Conservation (phyloP, 2,113 vertebrate species). For the Oreochromis niloticus region DNA sequence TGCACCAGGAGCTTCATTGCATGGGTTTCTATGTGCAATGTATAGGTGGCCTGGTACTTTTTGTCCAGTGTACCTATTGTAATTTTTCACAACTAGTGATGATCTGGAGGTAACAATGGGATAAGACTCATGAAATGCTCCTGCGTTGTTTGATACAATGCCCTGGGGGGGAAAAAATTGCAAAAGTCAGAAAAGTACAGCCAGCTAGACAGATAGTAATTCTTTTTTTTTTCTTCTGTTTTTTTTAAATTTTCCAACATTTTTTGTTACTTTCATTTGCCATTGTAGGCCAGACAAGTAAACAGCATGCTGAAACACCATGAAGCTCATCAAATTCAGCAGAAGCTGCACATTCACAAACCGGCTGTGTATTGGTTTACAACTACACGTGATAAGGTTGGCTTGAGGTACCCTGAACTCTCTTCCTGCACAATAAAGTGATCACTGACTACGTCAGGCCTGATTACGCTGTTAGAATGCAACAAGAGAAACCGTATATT, state of each 20-base stretch:
- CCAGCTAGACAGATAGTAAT: not conserved
- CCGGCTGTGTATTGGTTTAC: not conserved
- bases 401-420: not conserved
- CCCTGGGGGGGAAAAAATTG: rapidly evolving
- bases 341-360: not conserved
- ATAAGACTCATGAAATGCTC: not conserved
- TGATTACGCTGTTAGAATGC: not conserved
- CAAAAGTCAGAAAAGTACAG: not conserved
- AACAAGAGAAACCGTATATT: not conserved
- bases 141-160: not conserved
- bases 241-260: not conserved
- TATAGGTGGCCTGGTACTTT: not conserved
- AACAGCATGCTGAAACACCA: not conserved
- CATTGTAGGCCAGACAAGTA: not conserved
- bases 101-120: not conserved
- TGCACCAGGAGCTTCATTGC: rapidly evolving
- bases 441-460: not conserved
- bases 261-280: not conserved
- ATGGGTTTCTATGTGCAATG: not conserved
- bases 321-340: not conserved
- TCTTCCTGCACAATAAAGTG: not conserved
- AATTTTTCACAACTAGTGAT: not conserved
- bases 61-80: not conserved
- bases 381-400: not conserved
- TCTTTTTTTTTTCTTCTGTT: not conserved